Base-by-base conservation (phyloP, 2,113 vertebrate species). In the Corythoichthys intestinalis region DNA sequence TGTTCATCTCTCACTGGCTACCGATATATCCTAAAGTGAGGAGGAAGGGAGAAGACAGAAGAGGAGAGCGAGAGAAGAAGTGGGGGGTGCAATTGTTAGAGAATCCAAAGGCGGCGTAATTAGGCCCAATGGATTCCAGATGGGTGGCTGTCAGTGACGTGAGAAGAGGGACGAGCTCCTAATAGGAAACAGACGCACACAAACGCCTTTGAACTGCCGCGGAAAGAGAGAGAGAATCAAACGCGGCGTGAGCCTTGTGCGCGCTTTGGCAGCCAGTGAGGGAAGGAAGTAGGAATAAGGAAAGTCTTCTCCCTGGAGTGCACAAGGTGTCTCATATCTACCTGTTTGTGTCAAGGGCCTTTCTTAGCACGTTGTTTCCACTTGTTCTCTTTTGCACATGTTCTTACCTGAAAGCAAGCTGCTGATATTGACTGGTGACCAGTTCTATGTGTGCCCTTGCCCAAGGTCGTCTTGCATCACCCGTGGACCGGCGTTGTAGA, bases 141-240 rank as follows among this genome's bases (percentile, higher is more conserved):
- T 92, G 91, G 86, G 84, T 86, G 87, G 88, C 91, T 91, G 91
- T 90, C 91, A 92, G 87, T 92, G 91, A 92, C 91, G 91, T 92
- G 91, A 90, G 90, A 91, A 90, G 91, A 91, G 86, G 88, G 89
- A 90, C 91, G 88, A 90, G 87, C 89, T 82, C 86, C 81, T 91
- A 92, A 92, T 92, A 86, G 87, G 89, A 91, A 89, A 87, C 91
- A 92, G 90, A 88, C 89, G 76, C 72, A 81, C 84, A 75, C 77
- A 87, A 85, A 86, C 70, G 84, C 79, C 91, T 92, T 92, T 92
- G 90, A 92, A 92, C 87, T 87, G 83, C 83, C 85, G 83, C 83
- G 81, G 75, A 67, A 66, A 41, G 63, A 44, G 71, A 70, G 82
- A 72, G 75, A 73, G 78, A 89, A 84, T 84, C 83, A 88, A 87